Evolutionary conservation across 2,113 vertebrate species (phyloP), one percentile per base, ranked within the genome.

Genomic region (Oxyruncus cristatus): DNA sequence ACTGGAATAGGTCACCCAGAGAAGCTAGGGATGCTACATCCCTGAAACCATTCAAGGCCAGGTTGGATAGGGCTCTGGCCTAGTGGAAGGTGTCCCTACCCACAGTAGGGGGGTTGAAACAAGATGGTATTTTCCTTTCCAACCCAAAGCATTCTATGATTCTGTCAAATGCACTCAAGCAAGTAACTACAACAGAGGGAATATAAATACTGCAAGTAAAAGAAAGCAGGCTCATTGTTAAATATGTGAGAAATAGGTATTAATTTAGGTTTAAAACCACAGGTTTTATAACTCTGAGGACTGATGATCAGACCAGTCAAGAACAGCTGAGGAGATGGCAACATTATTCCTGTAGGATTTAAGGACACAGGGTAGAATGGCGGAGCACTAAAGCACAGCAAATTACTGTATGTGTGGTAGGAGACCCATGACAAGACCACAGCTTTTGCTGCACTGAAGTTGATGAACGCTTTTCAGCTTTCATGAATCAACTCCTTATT

Each of bases 391-490:
- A 73, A 86, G 50, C n/a, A 58, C 32, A 63, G 55, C 23, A 66
- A 68, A 23, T 55, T 73, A 52, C 46, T 70, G 12, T 37, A 26
- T 32, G 52, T 85, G 44, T 46, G 13, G 93, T 21, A 94, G 94
- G 24, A 97, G 86, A 96, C 68, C 77, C 80, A 88, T n/a, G 75
- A 95, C 88, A 97, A 97, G 94, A 97, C 90, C 93, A 89, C 89
- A 96, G 87, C 77, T 97, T 97, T 95, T 95, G 81, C 62, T 96
- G 81, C 79, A 91, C 78, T 85, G 32, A 88, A 96, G 80, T 91
- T 95, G 95, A 97, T 96, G 63, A 97, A 97, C 84, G 86, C 75
- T 96, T 94, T 97, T 96, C 95, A 95, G 88, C 94, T 97, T 95
- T 96, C 88, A 94, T 94, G 74, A 97, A 92, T 95, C 92, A 88